These are phyloP conservation scores for Parasteatoda tepidariorum DNA, from an alignment of 1,140 invertebrate species.

Conservation along the genomic window DNA sequence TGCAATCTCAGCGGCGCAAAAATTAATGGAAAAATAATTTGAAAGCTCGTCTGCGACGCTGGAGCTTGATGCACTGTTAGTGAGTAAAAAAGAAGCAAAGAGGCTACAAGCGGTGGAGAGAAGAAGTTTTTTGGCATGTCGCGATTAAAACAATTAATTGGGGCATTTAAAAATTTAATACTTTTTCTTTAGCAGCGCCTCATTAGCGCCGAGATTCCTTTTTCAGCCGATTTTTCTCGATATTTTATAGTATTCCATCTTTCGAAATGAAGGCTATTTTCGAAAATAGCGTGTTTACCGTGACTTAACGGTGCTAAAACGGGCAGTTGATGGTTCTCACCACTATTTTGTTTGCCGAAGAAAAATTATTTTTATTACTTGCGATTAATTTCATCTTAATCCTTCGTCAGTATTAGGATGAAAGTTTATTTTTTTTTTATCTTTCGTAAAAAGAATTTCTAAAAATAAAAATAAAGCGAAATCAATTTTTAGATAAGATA, in stretches of 20 bases:
- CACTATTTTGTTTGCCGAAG: background rate
- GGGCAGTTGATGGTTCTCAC: background rate
- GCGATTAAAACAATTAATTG: constrained; percentile 46
- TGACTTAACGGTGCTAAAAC: background rate
- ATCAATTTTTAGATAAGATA: too few relatives aligned
- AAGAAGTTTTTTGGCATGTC: background rate
- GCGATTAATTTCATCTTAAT: background rate
- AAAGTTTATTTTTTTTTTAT: background rate
- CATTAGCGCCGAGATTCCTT: background rate
- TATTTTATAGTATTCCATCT: background rate
- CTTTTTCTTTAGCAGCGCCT: background rate
- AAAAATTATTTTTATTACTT: background rate
- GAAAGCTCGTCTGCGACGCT: constrained; percentile 5
- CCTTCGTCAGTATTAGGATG: background rate
- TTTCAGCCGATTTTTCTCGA: background rate
- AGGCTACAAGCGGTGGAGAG: too few relatives aligned
- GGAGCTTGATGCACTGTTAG: background rate
- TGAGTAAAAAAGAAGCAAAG: background rate
- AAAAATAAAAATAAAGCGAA: too few relatives aligned
- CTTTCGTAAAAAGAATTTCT: too few relatives aligned
- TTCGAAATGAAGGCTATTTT: background rate
- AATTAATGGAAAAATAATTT: constrained; percentile 56
- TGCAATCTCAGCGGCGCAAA: constrained; percentile 17
- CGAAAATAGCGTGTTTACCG: background rate
- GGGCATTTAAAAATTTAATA: constrained; percentile 39